A percentile compares a stretch with the other conserved stretches of the same genome.
phyloP scores from a whole-genome alignment of 1,140 invertebrate genomes.

The Andricus grossulariae region DNA sequence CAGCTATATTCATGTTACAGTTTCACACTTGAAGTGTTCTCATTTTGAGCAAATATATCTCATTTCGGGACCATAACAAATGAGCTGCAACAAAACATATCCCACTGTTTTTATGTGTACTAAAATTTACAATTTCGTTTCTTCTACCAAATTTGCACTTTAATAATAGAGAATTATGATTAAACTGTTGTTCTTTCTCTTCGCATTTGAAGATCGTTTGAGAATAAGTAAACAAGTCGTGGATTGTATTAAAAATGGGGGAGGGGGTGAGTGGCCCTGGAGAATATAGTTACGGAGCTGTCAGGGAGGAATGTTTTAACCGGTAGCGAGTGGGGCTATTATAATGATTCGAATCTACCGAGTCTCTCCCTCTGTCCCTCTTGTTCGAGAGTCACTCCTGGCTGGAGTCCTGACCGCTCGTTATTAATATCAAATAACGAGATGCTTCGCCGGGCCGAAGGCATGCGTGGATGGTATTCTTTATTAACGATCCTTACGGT shows the following conservation, averaged over 20 bases:
- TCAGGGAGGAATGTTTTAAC: slow-evolving; percentile 16
- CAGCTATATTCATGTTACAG: no score
- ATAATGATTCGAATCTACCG: slow-evolving; percentile 28
- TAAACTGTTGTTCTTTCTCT: no score
- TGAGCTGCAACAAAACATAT: no score
- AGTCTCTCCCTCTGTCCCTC: slow-evolving; percentile 40
- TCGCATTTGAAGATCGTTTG: no score
- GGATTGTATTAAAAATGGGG: neutral
- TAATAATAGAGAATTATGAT: no score
- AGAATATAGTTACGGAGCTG: slow-evolving; percentile 9
- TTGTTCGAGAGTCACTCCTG: neutral
- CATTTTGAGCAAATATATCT: no score
- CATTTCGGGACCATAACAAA: no score
- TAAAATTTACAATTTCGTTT: no score
- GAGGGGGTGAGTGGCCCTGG: neutral
- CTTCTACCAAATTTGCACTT: no score
- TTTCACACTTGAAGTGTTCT: no score
- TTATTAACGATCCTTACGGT: slow-evolving; percentile 68
- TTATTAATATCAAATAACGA: slow-evolving; percentile 74
- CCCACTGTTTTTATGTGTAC: no score
- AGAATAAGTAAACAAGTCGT: neutral
- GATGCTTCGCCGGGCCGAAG: slow-evolving; percentile 59
- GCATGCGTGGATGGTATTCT: slow-evolving; percentile 64
- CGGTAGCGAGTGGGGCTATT: slow-evolving; percentile 19
- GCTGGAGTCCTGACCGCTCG: slow-evolving; percentile 46